A percentile compares a stretch with the other conserved stretches of the same genome.
phyloP scores from a whole-genome alignment of 2,797 vertebrate genomes.

The Peromyscus melanophrys region DNA sequence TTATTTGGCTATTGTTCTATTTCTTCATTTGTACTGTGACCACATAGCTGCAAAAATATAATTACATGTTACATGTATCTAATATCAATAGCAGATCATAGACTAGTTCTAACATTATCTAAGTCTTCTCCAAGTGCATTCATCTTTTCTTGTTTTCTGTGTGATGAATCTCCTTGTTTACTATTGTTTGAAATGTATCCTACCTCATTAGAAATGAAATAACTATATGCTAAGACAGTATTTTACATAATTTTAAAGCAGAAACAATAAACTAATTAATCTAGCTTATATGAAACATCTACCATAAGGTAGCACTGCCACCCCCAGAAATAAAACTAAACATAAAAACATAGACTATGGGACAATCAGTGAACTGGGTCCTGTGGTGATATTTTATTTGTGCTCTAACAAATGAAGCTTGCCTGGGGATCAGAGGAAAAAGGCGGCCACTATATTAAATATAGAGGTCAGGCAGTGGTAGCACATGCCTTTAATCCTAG shows the following conservation, averaged over 20 bases:
- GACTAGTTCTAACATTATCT: background rate
- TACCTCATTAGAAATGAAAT: background rate
- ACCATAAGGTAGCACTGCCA: background rate
- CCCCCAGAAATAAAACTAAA: background rate
- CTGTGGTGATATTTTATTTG: background rate
- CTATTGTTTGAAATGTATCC: conserved; percentile 21
- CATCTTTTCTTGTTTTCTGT: conserved; percentile 4
- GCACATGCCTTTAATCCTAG: no score
- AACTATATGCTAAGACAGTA: background rate
- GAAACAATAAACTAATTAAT: background rate
- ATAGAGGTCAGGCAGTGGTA: no score
- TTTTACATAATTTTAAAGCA: background rate
- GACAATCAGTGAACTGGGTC: background rate
- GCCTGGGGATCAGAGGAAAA: no score
- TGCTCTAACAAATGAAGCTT: no score
- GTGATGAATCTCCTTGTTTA: background rate
- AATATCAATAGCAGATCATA: background rate
- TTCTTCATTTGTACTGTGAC: background rate
- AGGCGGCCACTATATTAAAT: no score
- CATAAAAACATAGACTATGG: background rate
- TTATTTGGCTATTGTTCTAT: background rate
- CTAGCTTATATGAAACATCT: background rate
- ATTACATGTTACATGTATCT: background rate
- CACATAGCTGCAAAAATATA: background rate
- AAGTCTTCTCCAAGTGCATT: background rate